Evolutionary conservation across 1,140 invertebrate genomes (phyloP).

Genomic region (Drosophila obscura): DNA sequence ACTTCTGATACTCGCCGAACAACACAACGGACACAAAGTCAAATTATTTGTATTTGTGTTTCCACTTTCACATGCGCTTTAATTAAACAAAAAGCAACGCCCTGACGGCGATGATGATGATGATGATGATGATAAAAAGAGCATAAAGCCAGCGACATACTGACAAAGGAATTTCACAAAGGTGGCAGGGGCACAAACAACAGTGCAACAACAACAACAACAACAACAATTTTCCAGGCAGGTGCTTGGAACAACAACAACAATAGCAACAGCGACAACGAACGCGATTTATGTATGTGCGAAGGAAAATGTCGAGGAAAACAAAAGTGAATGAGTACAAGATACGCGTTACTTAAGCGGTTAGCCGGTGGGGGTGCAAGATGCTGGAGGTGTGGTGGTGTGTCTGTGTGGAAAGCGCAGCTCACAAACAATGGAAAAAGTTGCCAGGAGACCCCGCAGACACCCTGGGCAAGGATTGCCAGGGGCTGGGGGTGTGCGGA

Average conservation of each 20-base stretch:
- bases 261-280: constrained; percentile 12
- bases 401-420: constrained; percentile 5
- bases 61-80: constrained; percentile 46
- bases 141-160: constrained; percentile 27
- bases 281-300: constrained; percentile 36
- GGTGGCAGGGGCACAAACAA: constrained; percentile 41
- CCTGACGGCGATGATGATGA: constrained; percentile 10
- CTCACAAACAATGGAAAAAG: constrained; percentile 38
- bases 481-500: neutral
- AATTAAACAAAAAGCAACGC: constrained; percentile 50
- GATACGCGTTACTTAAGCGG: constrained; percentile 47
- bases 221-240: constrained; percentile 54
- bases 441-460: neutral
- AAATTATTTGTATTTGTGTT: constrained; percentile 12
- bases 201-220: constrained; percentile 40
- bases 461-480: constrained; percentile 4
- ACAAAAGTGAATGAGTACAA: constrained; percentile 23
- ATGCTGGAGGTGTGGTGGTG: neutral
- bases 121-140: constrained; percentile 33
- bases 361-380: constrained; percentile 6
- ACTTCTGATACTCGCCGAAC: neutral
- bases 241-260: constrained; percentile 40
- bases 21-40: constrained; percentile 1
- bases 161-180: constrained; percentile 49
- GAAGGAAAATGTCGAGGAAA: constrained; percentile 19